Conservation (phyloP, 2,888 invertebrate species). For the Sphaerolaimus hirsutus region DNA sequence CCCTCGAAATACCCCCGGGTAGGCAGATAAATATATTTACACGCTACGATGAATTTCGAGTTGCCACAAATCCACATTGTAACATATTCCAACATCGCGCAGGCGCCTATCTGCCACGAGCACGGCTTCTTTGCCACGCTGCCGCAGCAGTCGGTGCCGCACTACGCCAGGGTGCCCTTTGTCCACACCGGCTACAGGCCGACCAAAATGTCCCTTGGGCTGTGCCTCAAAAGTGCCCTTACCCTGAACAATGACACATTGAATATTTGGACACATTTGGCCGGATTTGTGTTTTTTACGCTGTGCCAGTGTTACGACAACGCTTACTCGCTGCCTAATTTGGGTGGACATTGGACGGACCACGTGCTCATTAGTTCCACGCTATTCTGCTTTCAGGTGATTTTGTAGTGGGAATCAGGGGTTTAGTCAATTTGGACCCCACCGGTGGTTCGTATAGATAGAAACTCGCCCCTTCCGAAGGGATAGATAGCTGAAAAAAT, state of each 20-base stretch:
- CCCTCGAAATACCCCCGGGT: no score
- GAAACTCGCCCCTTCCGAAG: no score
- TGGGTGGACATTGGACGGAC: slow-evolving; percentile 50
- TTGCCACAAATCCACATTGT: no score
- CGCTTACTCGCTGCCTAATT: slow-evolving; percentile 36
- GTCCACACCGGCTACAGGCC: slow-evolving; percentile 18
- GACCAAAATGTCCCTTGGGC: slow-evolving; percentile 43
- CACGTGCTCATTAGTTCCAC: slow-evolving; percentile 58
- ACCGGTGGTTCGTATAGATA: no score
- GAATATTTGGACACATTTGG: slow-evolving; percentile 82
- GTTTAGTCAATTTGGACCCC: no score
- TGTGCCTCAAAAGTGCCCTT: slow-evolving; percentile 69
- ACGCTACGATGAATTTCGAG: no score
- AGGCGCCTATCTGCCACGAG: no score
- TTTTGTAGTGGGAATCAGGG: no score
- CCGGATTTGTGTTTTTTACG: slow-evolving; percentile 41
- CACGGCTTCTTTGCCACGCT: not conserved
- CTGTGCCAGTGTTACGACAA: slow-evolving; percentile 57
- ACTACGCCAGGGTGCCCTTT: slow-evolving; percentile 3
- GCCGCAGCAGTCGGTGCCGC: not conserved
- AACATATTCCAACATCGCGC: no score
- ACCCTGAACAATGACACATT: slow-evolving; percentile 92
- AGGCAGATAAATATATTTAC: no score
- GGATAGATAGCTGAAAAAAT: no score
- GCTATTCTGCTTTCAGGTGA: slow-evolving; percentile 63